Conservation (phyloP, 1,140 invertebrate species). For the Pseudachorutes palmiensis region DNA sequence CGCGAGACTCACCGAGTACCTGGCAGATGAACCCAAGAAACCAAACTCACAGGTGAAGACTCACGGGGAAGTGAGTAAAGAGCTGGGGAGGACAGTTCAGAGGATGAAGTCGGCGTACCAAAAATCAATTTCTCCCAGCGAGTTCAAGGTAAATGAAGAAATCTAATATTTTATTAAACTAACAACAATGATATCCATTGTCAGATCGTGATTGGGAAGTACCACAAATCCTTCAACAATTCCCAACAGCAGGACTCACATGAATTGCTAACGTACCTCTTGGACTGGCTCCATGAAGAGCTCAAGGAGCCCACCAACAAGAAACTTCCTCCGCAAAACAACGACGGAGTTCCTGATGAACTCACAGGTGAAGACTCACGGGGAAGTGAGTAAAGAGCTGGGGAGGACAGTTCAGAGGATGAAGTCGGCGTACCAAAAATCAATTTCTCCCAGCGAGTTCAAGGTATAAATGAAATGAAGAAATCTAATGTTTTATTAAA, state of each 20-base stretch:
- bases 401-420: conserved; percentile 63
- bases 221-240: conserved; percentile 68
- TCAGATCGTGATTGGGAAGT: conserved; percentile 64
- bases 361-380: conserved; percentile 53
- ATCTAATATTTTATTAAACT: conserved; percentile 12
- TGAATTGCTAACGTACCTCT: conserved; percentile 81
- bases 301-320: conserved; percentile 54
- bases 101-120: conserved; percentile 65
- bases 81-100: conserved; percentile 64
- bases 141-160: conserved; percentile 57
- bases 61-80: conserved; percentile 60
- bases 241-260: conserved; percentile 90
- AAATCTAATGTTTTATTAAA: conserved; percentile 15
- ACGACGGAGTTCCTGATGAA: conserved; percentile 44
- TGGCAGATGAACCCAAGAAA: conserved; percentile 42
- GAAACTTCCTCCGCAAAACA: conserved; percentile 44
- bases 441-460: conserved; percentile 58
- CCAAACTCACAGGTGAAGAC: background rate
- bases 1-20: conserved; percentile 62
- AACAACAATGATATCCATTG: conserved; percentile 51
- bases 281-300: conserved; percentile 86
- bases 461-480: conserved; percentile 55
- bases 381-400: conserved; percentile 68
- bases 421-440: conserved; percentile 61
- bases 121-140: conserved; percentile 65